These are phyloP conservation scores for Clarias platycephalus DNA, from an alignment of 2,797 vertebrate genomes.

Conservation along the genomic window DNA sequence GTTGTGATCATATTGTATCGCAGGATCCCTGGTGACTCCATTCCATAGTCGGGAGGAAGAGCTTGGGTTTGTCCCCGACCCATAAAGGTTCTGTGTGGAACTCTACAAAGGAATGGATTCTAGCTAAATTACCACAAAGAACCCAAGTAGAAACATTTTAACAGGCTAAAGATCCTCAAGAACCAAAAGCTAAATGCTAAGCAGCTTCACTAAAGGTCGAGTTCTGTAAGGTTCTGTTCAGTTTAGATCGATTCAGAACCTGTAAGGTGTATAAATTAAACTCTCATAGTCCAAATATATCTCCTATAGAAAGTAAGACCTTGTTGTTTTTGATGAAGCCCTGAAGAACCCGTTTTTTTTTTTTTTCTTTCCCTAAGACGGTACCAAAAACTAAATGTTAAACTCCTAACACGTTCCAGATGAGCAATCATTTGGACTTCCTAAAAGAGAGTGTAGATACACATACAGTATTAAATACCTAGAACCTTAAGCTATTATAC, in stretches of 20 bases:
- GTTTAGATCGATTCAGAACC: neutral
- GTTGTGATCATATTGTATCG: too few relatives aligned
- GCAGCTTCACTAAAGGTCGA: neutral
- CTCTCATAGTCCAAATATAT: neutral
- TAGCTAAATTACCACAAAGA: neutral
- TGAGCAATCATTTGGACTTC: too few relatives aligned
- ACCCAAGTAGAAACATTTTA: neutral
- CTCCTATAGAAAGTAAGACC: neutral
- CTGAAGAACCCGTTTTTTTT: neutral
- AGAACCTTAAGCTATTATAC: too few relatives aligned
- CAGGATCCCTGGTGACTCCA: too few relatives aligned
- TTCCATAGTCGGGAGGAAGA: too few relatives aligned
- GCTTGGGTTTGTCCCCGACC: neutral
- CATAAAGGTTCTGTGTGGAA: neutral
- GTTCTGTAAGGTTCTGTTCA: neutral
- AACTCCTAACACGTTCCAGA: neutral
- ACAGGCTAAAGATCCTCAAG: neutral
- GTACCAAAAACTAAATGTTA: neutral
- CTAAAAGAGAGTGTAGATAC: too few relatives aligned
- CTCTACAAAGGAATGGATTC: neutral
- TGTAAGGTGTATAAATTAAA: neutral
- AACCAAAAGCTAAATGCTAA: neutral
- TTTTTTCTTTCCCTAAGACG: too few relatives aligned
- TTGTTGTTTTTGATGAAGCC: neutral
- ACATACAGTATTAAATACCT: too few relatives aligned